Evolutionary conservation across 2,797 vertebrate species (phyloP), one percentile per base, ranked within the genome.

Genomic region (Geotrypetes seraphini): DNA sequence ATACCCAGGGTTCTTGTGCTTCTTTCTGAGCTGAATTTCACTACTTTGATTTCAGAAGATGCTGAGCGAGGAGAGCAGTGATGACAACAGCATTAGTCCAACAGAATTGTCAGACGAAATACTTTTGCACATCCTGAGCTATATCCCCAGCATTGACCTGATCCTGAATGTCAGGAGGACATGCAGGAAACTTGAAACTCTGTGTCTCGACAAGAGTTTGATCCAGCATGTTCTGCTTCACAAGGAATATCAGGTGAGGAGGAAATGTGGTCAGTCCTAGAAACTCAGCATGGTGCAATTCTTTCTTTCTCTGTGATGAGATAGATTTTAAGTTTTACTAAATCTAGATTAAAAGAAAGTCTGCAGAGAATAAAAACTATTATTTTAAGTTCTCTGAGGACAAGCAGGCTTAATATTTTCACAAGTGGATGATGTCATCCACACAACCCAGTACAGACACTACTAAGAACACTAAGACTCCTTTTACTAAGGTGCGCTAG

Each of bases 91-190:
- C 0, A 65, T 89, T 48, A 86, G 87, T 36, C 75, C 97, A 60
- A 88, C 87, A 3, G 88, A 88, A 42, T 86, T 97, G 52, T 96
- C 92, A 0, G 94, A 99, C 12, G 94, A 99, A 69, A 91, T 97
- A 54, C 75, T 97, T 29, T 62, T 99, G 47, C 88, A 90, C 50
- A 94, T 99, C 54, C 81, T 97, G 41, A 82, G 78, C 31, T 84
- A 90, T 0, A 68, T 96, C 16, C 88, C 93, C 8, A 83, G 85
- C 50, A 88, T 80, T 7, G 92, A 97, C 75, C 72, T 97, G 36
- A 69, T 96, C 36, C 59, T 83, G 36, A 94, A 75, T 0, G 91
- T 97, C 50, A 82, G 85, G 11, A 82, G 55, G 3, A 88, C 87
- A 42, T 94, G 90, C 73, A 79, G 81, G 36, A 96, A 93, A 54